Evolutionary conservation across 2,113 vertebrate species (phyloP).

Genomic region (Turnix velox): DNA sequence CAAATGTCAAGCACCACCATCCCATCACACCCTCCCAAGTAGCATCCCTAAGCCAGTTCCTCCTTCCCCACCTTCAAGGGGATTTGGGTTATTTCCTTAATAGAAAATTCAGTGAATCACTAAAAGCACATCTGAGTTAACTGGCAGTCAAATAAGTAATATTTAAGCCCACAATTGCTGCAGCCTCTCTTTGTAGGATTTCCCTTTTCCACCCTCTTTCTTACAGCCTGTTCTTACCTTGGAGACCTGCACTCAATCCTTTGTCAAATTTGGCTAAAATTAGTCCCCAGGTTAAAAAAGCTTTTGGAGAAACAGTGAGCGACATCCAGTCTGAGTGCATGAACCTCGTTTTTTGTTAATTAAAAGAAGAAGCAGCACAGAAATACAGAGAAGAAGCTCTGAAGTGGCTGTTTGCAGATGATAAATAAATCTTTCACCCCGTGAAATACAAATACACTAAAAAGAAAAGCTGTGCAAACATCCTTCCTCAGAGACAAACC

Average conservation of each 20-base stretch:
- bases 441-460: background rate
- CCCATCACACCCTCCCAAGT: background rate
- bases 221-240: background rate
- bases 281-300: background rate
- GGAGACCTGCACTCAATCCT: background rate
- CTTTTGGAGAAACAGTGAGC: background rate
- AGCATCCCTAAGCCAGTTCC: background rate
- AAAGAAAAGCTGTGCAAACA: background rate
- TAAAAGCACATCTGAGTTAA: background rate
- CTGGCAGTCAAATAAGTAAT: rapidly evolving
- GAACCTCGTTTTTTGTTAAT: background rate
- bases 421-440: background rate
- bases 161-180: rapidly evolving
- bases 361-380: background rate
- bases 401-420: background rate
- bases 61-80: background rate
- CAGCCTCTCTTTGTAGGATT: background rate
- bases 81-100: background rate
- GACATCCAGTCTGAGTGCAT: background rate
- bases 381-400: background rate
- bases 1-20: background rate
- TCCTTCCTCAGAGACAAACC: background rate
- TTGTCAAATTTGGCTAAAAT: background rate
- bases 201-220: background rate
- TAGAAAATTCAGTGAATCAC: background rate